Percentiles rank a stretch among this genome's conserved stretches.
Evolutionary conservation across 2,113 vertebrate genomes (phyloP).

Genomic region (Tenrec ecaudatus): DNA sequence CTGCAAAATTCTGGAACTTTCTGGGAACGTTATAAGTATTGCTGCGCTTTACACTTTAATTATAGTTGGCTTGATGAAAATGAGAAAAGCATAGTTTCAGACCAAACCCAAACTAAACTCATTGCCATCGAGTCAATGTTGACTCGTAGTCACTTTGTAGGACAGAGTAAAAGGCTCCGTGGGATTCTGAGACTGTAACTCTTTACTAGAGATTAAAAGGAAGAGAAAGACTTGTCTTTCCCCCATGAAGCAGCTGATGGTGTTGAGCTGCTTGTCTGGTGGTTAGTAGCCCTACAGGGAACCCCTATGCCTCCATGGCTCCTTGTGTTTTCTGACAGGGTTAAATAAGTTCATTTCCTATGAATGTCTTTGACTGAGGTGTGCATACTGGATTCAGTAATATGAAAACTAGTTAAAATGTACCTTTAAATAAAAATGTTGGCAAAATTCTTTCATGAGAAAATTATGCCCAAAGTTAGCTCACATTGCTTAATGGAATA

Average conservation of each 20-base stretch:
- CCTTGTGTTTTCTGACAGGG: not conserved
- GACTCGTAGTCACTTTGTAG: no score
- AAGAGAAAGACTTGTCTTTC: no score
- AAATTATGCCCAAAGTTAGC: not conserved
- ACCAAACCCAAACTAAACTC: no score
- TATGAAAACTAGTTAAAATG: not conserved
- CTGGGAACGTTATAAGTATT: not conserved
- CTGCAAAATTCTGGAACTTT: not conserved
- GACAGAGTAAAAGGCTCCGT: no score
- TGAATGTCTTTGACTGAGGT: not conserved
- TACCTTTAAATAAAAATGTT: not conserved
- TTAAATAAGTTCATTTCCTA: not conserved
- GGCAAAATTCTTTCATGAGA: not conserved
- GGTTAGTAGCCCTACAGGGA: no score
- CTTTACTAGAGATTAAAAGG: no score
- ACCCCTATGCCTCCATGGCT: no score
- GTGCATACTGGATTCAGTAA: not conserved
- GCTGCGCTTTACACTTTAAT: constrained; percentile 29
- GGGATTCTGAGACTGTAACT: no score
- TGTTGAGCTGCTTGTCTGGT: no score
- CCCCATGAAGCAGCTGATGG: no score
- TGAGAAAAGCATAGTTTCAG: not conserved
- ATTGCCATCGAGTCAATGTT: no score
- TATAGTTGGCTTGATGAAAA: not conserved
- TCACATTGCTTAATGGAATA: constrained; percentile 37